These are phyloP conservation scores for Carduelis carduelis DNA, from an alignment of 2,797 vertebrate species.

Conservation along the genomic window DNA sequence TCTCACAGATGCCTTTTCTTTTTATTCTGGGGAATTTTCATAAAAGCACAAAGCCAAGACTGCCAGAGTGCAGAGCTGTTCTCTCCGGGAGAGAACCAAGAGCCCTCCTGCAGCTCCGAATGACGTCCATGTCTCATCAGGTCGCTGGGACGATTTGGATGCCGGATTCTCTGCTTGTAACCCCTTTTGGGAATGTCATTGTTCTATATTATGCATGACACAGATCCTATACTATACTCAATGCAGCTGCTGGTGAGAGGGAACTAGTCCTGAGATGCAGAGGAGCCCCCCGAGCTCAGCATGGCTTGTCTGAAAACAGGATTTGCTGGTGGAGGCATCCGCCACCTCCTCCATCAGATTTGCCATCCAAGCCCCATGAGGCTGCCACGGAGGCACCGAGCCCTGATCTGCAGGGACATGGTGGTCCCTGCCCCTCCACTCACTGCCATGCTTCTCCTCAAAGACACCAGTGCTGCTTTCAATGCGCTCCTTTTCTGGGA, in stretches of 20 bases:
- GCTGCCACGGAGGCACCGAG: neutral
- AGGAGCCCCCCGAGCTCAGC: neutral
- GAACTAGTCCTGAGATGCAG: neutral
- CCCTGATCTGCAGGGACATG: fast-evolving
- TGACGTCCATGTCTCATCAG: neutral
- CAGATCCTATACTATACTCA: neutral
- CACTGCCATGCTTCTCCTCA: neutral
- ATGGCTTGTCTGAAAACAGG: neutral
- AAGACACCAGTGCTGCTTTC: neutral
- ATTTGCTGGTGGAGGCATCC: neutral
- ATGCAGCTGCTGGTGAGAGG: neutral
- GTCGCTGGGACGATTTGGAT: neutral
- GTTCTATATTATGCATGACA: neutral
- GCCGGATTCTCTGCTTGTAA: neutral
- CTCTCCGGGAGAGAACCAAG: neutral
- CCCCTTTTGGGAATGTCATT: neutral
- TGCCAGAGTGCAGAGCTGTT: neutral
- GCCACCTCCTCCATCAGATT: neutral
- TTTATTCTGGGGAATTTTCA: constrained; percentile 28
- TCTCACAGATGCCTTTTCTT: constrained; percentile 6
- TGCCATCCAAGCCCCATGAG: fast-evolving
- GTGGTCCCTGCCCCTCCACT: neutral
- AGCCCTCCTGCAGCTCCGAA: neutral
- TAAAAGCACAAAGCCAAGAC: neutral
- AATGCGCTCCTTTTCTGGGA: neutral